These are phyloP conservation scores for Cryptotermes secundus DNA, from an alignment of 1,140 invertebrate species.

Conservation along the genomic window DNA sequence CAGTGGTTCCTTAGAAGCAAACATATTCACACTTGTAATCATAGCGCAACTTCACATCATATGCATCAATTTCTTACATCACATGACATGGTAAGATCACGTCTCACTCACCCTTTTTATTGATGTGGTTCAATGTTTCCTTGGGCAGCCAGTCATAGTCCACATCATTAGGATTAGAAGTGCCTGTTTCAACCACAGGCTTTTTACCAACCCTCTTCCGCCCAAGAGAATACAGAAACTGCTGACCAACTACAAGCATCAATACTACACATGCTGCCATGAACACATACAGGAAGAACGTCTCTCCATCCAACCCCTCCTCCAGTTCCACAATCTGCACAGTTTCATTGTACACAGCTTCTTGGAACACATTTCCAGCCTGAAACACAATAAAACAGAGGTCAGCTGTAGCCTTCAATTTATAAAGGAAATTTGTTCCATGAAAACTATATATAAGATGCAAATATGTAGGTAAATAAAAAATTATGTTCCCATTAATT, in stretches of 20 bases:
- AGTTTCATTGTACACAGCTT: conserved; percentile 99
- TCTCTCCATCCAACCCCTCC: conserved; percentile 96
- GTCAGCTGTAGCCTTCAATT: no score
- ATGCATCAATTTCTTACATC: no score
- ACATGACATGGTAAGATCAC: no score
- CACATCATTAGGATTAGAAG: conserved; percentile 86
- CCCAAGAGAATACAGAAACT: conserved; percentile 79
- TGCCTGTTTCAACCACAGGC: conserved; percentile 69
- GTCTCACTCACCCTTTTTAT: conserved; percentile 58
- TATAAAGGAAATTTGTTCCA: no score
- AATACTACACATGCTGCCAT: conserved; percentile 86
- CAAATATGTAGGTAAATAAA: no score
- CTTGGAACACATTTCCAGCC: conserved; percentile 66
- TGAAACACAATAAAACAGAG: neutral
- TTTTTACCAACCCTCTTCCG: conserved; percentile 60
- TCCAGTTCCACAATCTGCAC: conserved; percentile 94
- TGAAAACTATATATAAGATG: no score
- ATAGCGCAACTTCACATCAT: no score
- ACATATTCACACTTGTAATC: no score
- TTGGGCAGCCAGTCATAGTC: conserved; percentile 98
- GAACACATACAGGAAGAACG: conserved; percentile 96
- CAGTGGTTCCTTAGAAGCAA: no score
- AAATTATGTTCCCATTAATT: no score
- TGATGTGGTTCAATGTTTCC: conserved; percentile 78
- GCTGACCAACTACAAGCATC: conserved; percentile 85